Percentiles rank a stretch among this genome's conserved stretches.
Evolutionary conservation across 2,113 vertebrate species (phyloP).

Genomic region (Xenus cinereus): DNA sequence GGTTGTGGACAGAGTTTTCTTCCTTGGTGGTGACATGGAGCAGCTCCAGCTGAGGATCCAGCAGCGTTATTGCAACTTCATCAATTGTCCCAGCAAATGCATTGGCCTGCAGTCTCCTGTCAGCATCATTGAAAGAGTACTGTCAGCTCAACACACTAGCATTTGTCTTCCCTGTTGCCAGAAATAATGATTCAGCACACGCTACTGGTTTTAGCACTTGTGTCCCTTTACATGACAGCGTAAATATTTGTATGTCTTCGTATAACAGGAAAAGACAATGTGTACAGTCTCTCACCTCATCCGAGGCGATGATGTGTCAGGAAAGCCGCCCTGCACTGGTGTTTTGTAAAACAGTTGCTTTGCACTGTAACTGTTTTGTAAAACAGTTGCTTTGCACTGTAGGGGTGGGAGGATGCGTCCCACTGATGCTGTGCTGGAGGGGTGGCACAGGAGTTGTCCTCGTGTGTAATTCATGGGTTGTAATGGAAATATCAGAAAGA

Average conservation of each 20-base stretch:
- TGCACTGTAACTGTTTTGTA: not conserved
- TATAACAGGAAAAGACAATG: not conserved
- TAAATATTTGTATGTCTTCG: not conserved
- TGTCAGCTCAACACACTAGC: not conserved
- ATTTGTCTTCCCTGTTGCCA: not conserved
- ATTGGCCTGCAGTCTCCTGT: not conserved
- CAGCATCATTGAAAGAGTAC: not conserved
- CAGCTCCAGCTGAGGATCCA: not conserved
- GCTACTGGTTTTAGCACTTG: not conserved
- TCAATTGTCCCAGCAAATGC: not conserved
- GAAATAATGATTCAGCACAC: not conserved
- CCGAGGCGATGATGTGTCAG: not conserved
- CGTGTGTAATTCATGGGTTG: not conserved
- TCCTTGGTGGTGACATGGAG: accelerated
- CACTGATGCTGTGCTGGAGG: not conserved
- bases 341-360: not conserved
- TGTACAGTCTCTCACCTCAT: not conserved
- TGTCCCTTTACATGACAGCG: not conserved
- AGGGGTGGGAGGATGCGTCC: not conserved
- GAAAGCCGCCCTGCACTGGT: accelerated
- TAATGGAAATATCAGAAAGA: not conserved
- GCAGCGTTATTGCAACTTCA: not conserved
- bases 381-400: not conserved
- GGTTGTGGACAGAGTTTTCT: not conserved
- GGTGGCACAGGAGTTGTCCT: not conserved